These are phyloP conservation scores for Metaphire vulgaris DNA, from an alignment of 1,140 invertebrate species.

Conservation along the genomic window DNA sequence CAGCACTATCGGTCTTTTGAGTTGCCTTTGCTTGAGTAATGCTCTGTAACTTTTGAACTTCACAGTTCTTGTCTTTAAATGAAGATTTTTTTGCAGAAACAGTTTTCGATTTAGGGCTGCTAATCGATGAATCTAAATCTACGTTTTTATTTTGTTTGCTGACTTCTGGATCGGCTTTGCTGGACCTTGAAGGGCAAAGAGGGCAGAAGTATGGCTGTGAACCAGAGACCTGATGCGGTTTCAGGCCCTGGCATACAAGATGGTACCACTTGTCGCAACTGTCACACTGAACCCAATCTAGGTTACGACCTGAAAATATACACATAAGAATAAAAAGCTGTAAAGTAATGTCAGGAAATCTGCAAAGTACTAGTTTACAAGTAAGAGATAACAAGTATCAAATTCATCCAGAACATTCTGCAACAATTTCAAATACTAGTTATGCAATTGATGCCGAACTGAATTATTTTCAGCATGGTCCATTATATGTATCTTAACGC, in stretches of 20 bases:
- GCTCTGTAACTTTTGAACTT: not conserved
- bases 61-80: not conserved
- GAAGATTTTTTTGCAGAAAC: too few species aligned
- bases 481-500: too few species aligned
- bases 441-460: too few species aligned
- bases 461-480: too few species aligned
- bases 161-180: not conserved
- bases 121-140: not conserved
- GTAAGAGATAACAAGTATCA: too few species aligned
- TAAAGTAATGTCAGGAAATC: not conserved
- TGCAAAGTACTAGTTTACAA: not conserved
- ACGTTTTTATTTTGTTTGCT: not conserved
- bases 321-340: too few species aligned
- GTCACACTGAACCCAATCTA: not conserved
- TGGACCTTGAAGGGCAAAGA: too few species aligned
- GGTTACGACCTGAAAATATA: too few species aligned
- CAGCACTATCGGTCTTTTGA: not conserved
- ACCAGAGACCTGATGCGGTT: not conserved
- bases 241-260: not conserved
- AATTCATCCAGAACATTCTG: too few species aligned
- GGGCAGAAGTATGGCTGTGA: not conserved
- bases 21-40: not conserved
- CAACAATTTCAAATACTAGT: too few species aligned
- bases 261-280: not conserved
- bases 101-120: not conserved